Conservation (phyloP, 2,888 invertebrate genomes). For the Cheilosia scutellata region DNA sequence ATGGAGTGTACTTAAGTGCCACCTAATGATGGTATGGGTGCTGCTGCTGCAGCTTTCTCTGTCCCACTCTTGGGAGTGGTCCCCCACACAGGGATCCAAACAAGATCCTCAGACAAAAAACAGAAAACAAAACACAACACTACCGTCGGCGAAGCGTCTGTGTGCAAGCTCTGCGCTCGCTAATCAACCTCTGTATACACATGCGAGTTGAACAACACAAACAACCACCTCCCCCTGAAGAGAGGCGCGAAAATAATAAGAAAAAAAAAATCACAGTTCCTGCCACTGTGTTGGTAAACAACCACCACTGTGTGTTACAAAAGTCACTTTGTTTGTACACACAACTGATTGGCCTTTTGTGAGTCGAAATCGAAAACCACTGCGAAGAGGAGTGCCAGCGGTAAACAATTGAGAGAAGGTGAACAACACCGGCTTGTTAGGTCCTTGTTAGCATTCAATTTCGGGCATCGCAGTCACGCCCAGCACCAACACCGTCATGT, state of each 20-base stretch:
- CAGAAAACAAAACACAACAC: neutral
- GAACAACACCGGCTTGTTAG: slow-evolving; percentile 68
- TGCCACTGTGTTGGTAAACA: slow-evolving; percentile 44
- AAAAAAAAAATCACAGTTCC: slow-evolving; percentile 66
- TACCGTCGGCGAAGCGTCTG: slow-evolving; percentile 60
- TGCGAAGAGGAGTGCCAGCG: slow-evolving; percentile 43
- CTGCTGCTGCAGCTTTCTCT: slow-evolving; percentile 21
- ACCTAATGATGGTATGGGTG: slow-evolving; percentile 52
- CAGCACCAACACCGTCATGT: slow-evolving; percentile 34
- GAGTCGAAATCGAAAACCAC: neutral
- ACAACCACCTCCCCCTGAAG: slow-evolving; percentile 70
- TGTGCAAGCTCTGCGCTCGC: slow-evolving; percentile 69
- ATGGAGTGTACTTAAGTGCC: slow-evolving; percentile 56
- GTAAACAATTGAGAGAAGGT: slow-evolving; percentile 33
- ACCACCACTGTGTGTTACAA: slow-evolving; percentile 45
- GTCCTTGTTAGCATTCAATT: slow-evolving; percentile 72
- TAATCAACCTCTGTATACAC: slow-evolving; percentile 73
- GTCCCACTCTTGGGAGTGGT: slow-evolving; percentile 12
- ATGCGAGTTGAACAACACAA: slow-evolving; percentile 62
- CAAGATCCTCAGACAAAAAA: slow-evolving; percentile 16
- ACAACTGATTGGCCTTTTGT: slow-evolving; percentile 68
- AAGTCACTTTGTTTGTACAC: slow-evolving; percentile 72
- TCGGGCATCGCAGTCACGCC: slow-evolving; percentile 45
- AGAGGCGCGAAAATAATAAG: slow-evolving; percentile 64
- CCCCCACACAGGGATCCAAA: slow-evolving; percentile 55